A percentile compares a stretch with the other conserved stretches of the same genome.
Evolutionary conservation across 2,797 vertebrate genomes (phyloP).

Genomic region (Acestrorhynchus altus): DNA sequence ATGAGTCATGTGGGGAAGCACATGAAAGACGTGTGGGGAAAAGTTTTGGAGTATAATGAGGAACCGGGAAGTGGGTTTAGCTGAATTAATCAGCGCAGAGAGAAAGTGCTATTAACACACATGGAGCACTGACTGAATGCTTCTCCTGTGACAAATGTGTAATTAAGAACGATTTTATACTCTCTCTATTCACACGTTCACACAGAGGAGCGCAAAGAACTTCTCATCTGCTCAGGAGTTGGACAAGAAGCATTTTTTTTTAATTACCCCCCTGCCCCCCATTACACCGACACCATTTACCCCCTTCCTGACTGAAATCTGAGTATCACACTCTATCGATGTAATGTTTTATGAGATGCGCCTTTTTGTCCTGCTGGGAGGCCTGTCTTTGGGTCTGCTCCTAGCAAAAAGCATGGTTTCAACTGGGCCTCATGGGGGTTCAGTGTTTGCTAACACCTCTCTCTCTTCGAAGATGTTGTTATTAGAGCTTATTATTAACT

Average conservation of each 20-base stretch:
- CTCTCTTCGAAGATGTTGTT: not conserved
- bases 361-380: constrained; percentile 1
- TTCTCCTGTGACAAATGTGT: constrained; percentile 84
- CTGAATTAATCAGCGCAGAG: constrained; percentile 76
- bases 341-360: constrained; percentile 60
- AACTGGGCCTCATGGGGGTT: not conserved
- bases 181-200: constrained; percentile 67
- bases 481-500: constrained; percentile 16
- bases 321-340: constrained; percentile 67
- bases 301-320: constrained; percentile 63
- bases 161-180: constrained; percentile 75
- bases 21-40: constrained; percentile 55
- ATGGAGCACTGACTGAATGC: constrained; percentile 73
- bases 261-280: constrained; percentile 69
- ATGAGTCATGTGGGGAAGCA: constrained; percentile 63
- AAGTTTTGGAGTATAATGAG: constrained; percentile 80
- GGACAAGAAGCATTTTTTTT: constrained; percentile 74
- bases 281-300: constrained; percentile 71
- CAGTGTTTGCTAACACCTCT: not conserved
- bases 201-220: constrained; percentile 67
- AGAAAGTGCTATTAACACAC: constrained; percentile 67
- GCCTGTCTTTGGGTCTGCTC: constrained; percentile 17
- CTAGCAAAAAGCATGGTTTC: constrained; percentile 4
- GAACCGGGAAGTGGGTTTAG: constrained; percentile 71
- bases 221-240: constrained; percentile 58